phyloP scores from a whole-genome alignment of 1,140 invertebrate genomes.

The Cyrtorhinus lividipennis region DNA sequence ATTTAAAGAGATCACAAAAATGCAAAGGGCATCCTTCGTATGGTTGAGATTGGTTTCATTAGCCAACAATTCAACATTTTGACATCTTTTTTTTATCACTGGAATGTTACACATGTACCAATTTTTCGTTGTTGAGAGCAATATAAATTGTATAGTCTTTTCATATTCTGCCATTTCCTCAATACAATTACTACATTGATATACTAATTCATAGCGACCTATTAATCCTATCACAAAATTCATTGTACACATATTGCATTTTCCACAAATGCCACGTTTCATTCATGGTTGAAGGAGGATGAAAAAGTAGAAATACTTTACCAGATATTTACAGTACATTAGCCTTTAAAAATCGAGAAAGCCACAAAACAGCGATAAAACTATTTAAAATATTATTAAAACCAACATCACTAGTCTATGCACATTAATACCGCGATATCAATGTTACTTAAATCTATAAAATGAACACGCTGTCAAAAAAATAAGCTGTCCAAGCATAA shows the following conservation, averaged over 20 bases:
- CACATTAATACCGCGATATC: background rate
- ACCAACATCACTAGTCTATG: slow-evolving; percentile 1
- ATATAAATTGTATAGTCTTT: background rate
- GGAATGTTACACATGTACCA: background rate
- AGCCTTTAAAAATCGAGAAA: background rate
- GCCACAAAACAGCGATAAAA: background rate
- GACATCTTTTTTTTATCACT: background rate
- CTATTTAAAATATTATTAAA: background rate
- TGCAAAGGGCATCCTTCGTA: background rate
- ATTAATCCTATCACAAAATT: background rate
- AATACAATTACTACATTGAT: background rate
- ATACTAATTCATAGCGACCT: background rate
- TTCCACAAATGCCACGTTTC: background rate
- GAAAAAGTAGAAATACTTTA: slow-evolving; percentile 1
- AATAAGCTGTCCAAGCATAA: slow-evolving; percentile 3
- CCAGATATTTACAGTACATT: slow-evolving; percentile 6
- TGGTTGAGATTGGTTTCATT: background rate
- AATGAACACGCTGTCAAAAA: background rate
- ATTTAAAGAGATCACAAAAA: background rate
- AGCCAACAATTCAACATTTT: background rate
- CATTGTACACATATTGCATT: background rate
- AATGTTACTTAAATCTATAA: background rate
- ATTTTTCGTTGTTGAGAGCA: background rate
- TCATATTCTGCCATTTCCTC: background rate
- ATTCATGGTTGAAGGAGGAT: background rate